Evolutionary conservation across 2,797 vertebrate genomes (phyloP).

Genomic region (Acipenser oxyrinchus): DNA sequence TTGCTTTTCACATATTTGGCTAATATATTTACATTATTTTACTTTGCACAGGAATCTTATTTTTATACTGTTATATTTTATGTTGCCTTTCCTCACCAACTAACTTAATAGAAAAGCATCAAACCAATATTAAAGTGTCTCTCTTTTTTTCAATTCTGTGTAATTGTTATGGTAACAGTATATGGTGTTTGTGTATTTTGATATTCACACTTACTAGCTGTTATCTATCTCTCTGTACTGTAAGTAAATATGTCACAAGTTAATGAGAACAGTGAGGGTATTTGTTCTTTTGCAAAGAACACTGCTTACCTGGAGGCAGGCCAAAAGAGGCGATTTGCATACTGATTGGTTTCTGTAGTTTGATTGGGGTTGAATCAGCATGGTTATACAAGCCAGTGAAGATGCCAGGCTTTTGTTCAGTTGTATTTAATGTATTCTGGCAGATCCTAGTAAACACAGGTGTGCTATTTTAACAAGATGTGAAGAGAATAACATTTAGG

Average conservation of each 20-base stretch:
- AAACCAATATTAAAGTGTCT: too few relatives aligned
- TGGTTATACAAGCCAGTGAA: conserved; percentile 1
- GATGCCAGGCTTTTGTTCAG: conserved; percentile 16
- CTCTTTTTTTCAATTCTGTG: too few relatives aligned
- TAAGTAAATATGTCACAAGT: conserved; percentile 1
- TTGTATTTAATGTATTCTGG: conserved; percentile 30
- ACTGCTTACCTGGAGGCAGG: conserved; percentile 6
- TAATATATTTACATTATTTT: too few relatives aligned
- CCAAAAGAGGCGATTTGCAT: conserved; percentile 5
- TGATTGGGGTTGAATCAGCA: accelerated
- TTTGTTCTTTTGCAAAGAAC: background rate
- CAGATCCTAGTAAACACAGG: conserved; percentile 5
- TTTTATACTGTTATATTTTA: too few relatives aligned
- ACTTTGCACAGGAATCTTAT: too few relatives aligned
- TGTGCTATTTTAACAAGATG: conserved; percentile 22
- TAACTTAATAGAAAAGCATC: too few relatives aligned
- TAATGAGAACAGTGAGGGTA: background rate
- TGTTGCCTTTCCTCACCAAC: too few relatives aligned
- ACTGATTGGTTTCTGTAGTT: accelerated
- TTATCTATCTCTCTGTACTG: background rate
- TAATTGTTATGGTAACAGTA: too few relatives aligned
- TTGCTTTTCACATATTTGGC: too few relatives aligned
- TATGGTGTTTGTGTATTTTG: too few relatives aligned
- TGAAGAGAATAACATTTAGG: conserved; percentile 36
- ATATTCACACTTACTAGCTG: background rate